Evolutionary conservation across 1,140 invertebrate genomes (phyloP), one percentile per base, ranked within the genome.

Genomic region (Goniozus legneri): DNA sequence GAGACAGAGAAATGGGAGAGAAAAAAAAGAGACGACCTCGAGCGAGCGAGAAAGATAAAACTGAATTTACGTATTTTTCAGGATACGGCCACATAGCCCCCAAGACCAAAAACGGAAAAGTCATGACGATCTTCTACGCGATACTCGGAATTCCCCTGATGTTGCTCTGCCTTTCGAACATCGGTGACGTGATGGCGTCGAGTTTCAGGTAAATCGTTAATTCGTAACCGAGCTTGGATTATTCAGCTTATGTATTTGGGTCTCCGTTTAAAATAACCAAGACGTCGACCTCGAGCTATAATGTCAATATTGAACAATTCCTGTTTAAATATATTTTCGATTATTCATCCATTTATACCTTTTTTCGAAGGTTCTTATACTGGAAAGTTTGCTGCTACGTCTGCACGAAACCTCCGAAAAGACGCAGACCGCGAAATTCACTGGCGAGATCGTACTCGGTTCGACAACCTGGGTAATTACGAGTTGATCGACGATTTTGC

Each of bases 81-180:
- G 94, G 94, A 30, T 97, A 97, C 73, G 95, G 95, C 12, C 92
- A 97, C 69, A 95, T 97, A 38, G 89, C 92, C 0, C 92, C 92
- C 1, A 94, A 94, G 78, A 97, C 94, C 0, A 82, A 85, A 52
- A 87, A 85, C 67, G 95, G 95, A 13, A 94, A 95, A 75, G 84
- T 97, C 44, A 89, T 92, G 21, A 97, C 94, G 12, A 96, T 97
- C 60, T 89, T 96, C 64, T 97, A 97, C 75, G 94, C 94, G 20
- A 92, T 97, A 61, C 76, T 97, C 52, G 95, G 95, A 14, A 97
- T 97, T 56, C 93, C 94, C 0, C 74, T 97, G 41, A 95, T 96
- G 89, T 81, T 97, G 41, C 80, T 97, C 3, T 95, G 92, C 58
- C 79, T 97, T 21, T 95, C 92, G 30, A 95, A 95, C 67, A 95